Evolutionary conservation across 1,140 invertebrate species (phyloP), one percentile per base, ranked within the genome.

Genomic region (Drusus annulatus): DNA sequence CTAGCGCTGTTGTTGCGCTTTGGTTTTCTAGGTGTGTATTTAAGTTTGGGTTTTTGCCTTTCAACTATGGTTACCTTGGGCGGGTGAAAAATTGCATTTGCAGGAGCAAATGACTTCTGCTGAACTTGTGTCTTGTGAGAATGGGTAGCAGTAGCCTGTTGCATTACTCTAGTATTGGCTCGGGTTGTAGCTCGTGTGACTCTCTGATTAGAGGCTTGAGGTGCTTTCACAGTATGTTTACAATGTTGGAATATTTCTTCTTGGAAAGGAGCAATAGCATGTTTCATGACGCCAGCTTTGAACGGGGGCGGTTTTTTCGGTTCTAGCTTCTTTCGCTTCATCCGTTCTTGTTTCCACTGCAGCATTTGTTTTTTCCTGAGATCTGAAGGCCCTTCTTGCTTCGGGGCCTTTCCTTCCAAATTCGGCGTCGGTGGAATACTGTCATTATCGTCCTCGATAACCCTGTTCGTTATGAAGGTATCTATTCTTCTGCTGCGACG

Each of bases 261-360:
- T 75, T 78, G 76, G 68, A 76, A 60, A 28, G 75, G 80, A 52
- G 76, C 63, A 3, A 65, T n/a, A 17, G 7, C 68, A 68, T 90
- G 88, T 62, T 86, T 87, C 0, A 87, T 86, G 16, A 88, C 25
- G 0, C 89, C 88, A 7, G 87, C 87, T 84, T 88, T 87, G 56
- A 90, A 90, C 0, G 83, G 82, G 5, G 86, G 88, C 31, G 87
- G 87, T 19, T 86, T 87, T 8, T 81, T 84, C 0, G 74, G 45
- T 62, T 85, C 80, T 4, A 85, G 0, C 31, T 85, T 81, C 51
- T 85, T 88, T 15, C 80, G 84, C 3, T 81, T 77, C 15, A 86
- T 68, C 2, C 83, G 85, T 21, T 88, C 86, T n/a, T 81, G 84
- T 79, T 84, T 87, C 89, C 89, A 90, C 80, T 25, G 21, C 2